A percentile compares a stretch with the other conserved stretches of the same genome.
Evolutionary conservation across 2,113 vertebrate species (phyloP).

Genomic region (Prochilodus magdalenae): DNA sequence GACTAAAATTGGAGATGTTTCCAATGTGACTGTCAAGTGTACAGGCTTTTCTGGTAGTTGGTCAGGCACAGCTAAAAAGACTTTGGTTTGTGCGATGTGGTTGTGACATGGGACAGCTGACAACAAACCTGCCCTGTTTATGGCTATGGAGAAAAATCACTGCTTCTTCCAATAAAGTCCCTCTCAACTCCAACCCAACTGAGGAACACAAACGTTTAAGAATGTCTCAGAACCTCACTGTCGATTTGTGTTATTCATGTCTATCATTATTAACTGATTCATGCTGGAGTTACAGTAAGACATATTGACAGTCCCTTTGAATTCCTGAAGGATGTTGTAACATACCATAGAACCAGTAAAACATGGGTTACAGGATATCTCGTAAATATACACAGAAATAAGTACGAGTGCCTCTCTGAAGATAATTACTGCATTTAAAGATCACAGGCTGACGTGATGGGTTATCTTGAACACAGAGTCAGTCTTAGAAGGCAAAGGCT

Average conservation of each 20-base stretch:
- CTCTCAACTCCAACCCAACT: no score
- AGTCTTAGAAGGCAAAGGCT: conserved; percentile 17
- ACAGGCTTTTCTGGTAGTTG: no score
- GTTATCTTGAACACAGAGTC: not conserved
- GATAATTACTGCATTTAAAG: conserved; percentile 34
- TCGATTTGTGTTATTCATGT: not conserved
- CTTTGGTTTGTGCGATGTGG: no score
- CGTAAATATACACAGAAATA: conserved; percentile 18
- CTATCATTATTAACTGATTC: not conserved
- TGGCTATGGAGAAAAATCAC: no score
- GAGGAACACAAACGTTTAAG: no score
- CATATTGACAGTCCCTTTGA: not conserved
- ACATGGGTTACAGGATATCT: conserved; percentile 14
- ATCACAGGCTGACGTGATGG: conserved; percentile 17
- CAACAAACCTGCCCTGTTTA: no score
- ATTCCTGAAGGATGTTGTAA: conserved; percentile 32
- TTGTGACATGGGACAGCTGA: no score
- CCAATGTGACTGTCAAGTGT: no score
- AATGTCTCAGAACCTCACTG: no score
- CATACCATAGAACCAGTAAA: not conserved
- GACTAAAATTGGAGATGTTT: no score
- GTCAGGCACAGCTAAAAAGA: no score
- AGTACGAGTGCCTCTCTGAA: not conserved
- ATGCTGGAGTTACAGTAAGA: not conserved
- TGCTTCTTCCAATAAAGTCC: no score